Evolutionary conservation across 30 jellyfish, hydroid and myxozoan genomes (phyloP).

Genomic region (Hydractinia echinata): DNA sequence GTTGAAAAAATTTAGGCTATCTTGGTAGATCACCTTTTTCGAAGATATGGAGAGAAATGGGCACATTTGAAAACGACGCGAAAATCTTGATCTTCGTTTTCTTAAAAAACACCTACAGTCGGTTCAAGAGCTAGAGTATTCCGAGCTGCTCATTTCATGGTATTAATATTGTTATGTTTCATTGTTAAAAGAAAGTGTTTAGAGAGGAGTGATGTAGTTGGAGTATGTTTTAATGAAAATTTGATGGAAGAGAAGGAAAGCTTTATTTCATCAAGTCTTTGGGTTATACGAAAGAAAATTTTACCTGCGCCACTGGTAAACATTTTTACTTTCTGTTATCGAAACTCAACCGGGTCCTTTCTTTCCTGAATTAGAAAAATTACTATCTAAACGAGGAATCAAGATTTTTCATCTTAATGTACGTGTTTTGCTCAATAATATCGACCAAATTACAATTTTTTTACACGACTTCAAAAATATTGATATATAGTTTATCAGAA

Average conservation of each 20-base stretch:
- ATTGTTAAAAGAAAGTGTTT: slow-evolving; percentile 2
- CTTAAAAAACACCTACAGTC: too few species aligned
- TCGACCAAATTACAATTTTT: background rate
- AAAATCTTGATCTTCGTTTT: too few species aligned
- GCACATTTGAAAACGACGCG: too few species aligned
- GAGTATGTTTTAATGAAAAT: background rate
- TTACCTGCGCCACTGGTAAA: background rate
- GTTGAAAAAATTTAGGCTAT: too few species aligned
- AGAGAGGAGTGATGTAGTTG: background rate
- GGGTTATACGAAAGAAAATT: slow-evolving; percentile 3
- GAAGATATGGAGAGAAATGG: too few species aligned
- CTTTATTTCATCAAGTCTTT: slow-evolving; percentile 1
- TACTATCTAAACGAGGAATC: background rate
- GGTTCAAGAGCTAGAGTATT: background rate
- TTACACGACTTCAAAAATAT: background rate
- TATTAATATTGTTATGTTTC: background rate
- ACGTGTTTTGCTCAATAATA: background rate
- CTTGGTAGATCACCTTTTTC: too few species aligned
- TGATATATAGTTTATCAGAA: slow-evolving; percentile 2
- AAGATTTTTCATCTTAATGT: background rate
- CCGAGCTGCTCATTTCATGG: slow-evolving; percentile 3
- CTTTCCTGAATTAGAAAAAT: background rate
- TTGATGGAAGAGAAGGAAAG: slow-evolving; percentile 10
- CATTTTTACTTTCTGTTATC: background rate
- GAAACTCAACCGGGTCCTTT: slow-evolving; percentile 4